A percentile compares a stretch with the other conserved stretches of the same genome.
Conservation (phyloP, 1,140 invertebrate species). For the Caenorhabditis latens region DNA sequence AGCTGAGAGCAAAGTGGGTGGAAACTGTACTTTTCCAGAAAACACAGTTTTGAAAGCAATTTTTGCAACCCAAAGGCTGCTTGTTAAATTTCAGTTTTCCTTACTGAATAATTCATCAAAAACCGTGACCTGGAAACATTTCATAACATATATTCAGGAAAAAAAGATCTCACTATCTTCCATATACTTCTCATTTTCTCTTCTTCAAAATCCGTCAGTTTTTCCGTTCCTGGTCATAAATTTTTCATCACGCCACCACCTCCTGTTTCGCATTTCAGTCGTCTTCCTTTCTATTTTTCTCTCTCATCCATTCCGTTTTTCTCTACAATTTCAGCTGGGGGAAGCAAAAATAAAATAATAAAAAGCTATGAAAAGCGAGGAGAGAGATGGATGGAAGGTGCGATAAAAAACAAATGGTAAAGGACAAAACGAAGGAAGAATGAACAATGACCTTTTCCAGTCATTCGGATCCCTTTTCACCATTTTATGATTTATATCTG, state of each 20-base stretch:
- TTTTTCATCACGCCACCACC: slow-evolving; percentile 54
- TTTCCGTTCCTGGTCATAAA: slow-evolving; percentile 47
- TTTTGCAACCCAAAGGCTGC: no score
- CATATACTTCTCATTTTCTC: not conserved
- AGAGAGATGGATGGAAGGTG: not conserved
- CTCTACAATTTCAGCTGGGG: slow-evolving; percentile 12
- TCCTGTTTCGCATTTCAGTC: slow-evolving; percentile 48
- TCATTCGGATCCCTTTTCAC: no score
- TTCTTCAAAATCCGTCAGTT: slow-evolving; percentile 34
- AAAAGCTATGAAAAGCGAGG: not conserved
- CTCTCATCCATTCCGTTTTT: not conserved
- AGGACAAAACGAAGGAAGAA: not conserved
- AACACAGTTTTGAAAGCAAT: no score
- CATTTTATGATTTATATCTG: no score
- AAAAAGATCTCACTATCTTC: not conserved
- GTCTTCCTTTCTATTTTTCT: slow-evolving; percentile 12
- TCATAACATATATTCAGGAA: no score
- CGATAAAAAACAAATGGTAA: not conserved
- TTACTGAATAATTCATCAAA: no score
- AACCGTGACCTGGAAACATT: no score
- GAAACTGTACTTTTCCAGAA: no score
- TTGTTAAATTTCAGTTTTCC: no score
- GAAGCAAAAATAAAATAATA: slow-evolving; percentile 4
- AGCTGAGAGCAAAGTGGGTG: no score
- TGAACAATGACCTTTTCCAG: not conserved